Conservation (phyloP, 2,113 vertebrate species). For the Grallaria varia region DNA sequence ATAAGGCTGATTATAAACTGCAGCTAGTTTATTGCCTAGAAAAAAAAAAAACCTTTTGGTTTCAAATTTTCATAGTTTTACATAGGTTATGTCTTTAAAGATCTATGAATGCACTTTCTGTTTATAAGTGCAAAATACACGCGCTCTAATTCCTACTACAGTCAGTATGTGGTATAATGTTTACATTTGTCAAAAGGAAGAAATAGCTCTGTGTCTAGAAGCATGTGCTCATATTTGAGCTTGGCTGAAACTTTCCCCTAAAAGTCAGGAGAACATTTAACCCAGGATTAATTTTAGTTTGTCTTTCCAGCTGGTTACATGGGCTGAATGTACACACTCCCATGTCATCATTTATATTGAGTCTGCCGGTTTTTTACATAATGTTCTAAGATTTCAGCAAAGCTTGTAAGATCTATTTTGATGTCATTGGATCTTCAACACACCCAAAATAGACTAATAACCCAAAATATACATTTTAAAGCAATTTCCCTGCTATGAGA, state of each 20-base stretch:
- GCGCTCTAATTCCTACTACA: not conserved
- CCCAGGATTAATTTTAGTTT: not conserved
- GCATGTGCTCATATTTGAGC: not conserved
- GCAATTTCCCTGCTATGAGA: not conserved
- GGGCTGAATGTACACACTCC: not conserved
- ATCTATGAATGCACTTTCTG: not conserved
- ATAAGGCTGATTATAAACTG: not conserved
- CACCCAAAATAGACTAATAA: not conserved
- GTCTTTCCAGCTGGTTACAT: not conserved
- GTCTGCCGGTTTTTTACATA: not conserved
- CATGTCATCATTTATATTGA: not conserved
- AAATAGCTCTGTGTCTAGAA: not conserved
- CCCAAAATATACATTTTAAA: not conserved
- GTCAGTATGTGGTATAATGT: not conserved
- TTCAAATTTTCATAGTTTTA: not conserved
- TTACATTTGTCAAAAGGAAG: not conserved
- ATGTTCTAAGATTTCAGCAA: not conserved
- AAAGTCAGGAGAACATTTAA: not conserved
- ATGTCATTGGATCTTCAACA: not conserved
- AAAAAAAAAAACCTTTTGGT: accelerated
- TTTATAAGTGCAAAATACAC: not conserved
- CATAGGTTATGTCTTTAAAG: not conserved
- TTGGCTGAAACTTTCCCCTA: not conserved
- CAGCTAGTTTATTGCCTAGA: not conserved
- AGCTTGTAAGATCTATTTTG: not conserved